Conservation (phyloP, 2,888 invertebrate species). For the Amitus sp. region DNA sequence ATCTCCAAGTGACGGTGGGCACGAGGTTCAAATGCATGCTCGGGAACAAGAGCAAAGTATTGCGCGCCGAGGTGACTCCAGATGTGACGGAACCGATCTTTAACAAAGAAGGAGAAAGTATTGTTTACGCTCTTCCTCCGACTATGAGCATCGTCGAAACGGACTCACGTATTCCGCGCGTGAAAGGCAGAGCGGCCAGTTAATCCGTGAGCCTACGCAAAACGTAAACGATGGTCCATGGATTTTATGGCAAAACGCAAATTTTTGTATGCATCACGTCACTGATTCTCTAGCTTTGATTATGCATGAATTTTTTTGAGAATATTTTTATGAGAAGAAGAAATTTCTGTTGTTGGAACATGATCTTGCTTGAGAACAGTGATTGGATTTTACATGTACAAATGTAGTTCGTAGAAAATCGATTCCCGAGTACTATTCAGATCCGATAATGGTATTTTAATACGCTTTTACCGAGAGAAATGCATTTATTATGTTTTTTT, state of each 20-base stretch:
- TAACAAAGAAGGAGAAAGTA: constrained; percentile 66
- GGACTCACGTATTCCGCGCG: constrained; percentile 58
- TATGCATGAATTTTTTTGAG: background rate
- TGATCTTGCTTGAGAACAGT: background rate
- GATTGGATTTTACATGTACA: constrained; percentile 5
- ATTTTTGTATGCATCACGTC: no score
- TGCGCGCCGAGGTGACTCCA: constrained; percentile 71
- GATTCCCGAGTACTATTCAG: background rate
- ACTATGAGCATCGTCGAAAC: constrained; percentile 66
- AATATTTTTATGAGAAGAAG: constrained; percentile 1
- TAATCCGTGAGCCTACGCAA: constrained; percentile 29
- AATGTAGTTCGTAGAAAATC: background rate
- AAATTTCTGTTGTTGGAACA: background rate
- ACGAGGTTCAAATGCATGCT: constrained; percentile 82
- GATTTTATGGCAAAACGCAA: no score
- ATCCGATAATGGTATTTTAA: background rate
- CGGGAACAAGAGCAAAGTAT: constrained; percentile 78
- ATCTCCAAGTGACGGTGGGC: constrained; percentile 80
- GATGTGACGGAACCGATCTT: constrained; percentile 68
- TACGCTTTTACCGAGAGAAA: background rate
- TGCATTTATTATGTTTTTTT: background rate
- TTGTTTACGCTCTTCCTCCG: constrained; percentile 68
- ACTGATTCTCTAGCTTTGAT: background rate
- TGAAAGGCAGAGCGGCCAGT: constrained; percentile 67
- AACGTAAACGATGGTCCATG: no score